phyloP scores from a whole-genome alignment of 2,888 invertebrate genomes.

The Epirrita christyi region DNA sequence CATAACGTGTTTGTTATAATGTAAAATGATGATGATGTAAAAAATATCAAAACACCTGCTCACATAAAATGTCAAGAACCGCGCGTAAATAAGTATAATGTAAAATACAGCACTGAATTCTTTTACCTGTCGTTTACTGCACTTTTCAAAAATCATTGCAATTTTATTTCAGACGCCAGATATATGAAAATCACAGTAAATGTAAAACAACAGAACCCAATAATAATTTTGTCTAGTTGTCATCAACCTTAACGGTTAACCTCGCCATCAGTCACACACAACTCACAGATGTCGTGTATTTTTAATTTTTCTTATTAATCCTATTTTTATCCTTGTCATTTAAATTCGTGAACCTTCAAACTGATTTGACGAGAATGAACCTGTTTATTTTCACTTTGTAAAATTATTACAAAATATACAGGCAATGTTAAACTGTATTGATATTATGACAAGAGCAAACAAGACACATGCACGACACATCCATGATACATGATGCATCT shows the following conservation, averaged over 20 bases:
- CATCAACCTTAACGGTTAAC: slow-evolving; percentile 49
- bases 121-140: background rate
- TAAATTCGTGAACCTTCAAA: slow-evolving; percentile 53
- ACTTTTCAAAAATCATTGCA: background rate
- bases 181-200: background rate
- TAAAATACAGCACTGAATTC: slow-evolving; percentile 17
- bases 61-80: slow-evolving; percentile 29
- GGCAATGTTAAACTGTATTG: slow-evolving; percentile 43
- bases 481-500: slow-evolving; percentile 20
- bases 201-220: slow-evolving; percentile 27
- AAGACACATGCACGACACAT: no score
- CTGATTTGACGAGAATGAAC: slow-evolving; percentile 45
- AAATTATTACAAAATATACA: slow-evolving; percentile 47
- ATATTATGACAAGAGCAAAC: slow-evolving; percentile 31
- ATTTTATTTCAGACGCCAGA: background rate
- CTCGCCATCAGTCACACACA: slow-evolving; percentile 47
- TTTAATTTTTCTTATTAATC: slow-evolving; percentile 6
- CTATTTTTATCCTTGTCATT: slow-evolving; percentile 50
- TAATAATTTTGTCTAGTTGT: slow-evolving; percentile 48
- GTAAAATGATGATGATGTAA: slow-evolving; percentile 26
- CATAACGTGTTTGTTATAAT: slow-evolving; percentile 27
- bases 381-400: slow-evolving; percentile 50
- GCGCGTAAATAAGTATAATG: slow-evolving; percentile 30
- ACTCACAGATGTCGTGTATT: slow-evolving; percentile 8
- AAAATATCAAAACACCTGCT: slow-evolving; percentile 36